These are phyloP conservation scores for Hylaeus anthracinus DNA, from an alignment of 1,140 invertebrate genomes.

Conservation along the genomic window DNA sequence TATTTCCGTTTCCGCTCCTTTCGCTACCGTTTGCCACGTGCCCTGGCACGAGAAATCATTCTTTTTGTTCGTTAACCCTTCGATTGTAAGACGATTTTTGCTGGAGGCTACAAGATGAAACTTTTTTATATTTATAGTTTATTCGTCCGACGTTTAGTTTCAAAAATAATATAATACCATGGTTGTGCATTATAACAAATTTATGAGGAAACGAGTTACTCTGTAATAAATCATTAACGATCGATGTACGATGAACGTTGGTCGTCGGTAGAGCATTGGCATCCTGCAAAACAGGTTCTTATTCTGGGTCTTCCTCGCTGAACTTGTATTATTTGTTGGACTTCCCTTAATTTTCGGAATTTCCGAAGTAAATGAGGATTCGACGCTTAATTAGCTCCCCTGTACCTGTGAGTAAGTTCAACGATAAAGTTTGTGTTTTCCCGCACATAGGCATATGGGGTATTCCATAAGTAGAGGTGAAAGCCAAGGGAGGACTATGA, in stretches of 20 bases:
- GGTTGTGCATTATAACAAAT: no score
- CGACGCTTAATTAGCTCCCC: background rate
- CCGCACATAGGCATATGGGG: background rate
- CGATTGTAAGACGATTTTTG: background rate
- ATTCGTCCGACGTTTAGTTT: no score
- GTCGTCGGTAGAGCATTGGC: background rate
- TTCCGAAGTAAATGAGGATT: background rate
- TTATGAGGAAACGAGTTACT: no score
- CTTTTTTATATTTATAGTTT: no score
- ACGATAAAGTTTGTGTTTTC: background rate
- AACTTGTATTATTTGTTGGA: rapidly evolving
- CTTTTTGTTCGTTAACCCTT: background rate
- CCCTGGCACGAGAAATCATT: background rate
- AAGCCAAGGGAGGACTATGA: no score
- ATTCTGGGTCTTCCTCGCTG: background rate
- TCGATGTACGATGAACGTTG: no score
- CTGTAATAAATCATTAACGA: no score
- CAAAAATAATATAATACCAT: no score
- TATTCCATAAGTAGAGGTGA: background rate
- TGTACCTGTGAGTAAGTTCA: background rate
- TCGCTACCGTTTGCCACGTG: constrained; percentile 8
- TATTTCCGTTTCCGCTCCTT: constrained; percentile 40
- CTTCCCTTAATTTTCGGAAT: background rate
- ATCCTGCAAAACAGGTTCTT: background rate
- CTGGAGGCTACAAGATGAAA: no score